Base-by-base conservation (phyloP, 2,888 invertebrate species). In the Tyria jacobaeae region DNA sequence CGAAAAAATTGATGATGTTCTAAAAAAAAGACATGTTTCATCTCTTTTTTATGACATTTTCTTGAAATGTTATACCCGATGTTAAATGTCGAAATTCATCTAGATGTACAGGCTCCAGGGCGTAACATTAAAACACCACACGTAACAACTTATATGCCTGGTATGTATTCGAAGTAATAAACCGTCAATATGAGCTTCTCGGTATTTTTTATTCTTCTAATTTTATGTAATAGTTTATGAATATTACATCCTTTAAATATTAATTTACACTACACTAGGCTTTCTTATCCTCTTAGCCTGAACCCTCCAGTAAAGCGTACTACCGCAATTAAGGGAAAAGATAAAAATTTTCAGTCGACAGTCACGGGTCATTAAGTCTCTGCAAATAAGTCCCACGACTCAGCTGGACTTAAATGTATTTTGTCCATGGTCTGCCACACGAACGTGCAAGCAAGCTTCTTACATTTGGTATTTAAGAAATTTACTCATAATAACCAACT, bases 311-410 rank as follows among this genome's bases (percentile, higher is more conserved):
- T 60, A 60, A 55, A 44, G 47, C 44, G 34, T 48, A 25, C 24
- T 14, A 57, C 37, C 51, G 31, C 52, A 57, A 48, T 57, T 52
- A 52, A 47, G 47, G 57, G 35, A n/a, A 47, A 47, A 37, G 37
- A 62, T 62, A 57, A 52, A n/a, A 57, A 62, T 17, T 56, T 56
- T 47, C 61, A 62, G 61, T 57, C 37, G 37, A 52, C 47, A 56
- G 51, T 57, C 57, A 62, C 47, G 48, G 47, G 52, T 50, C 57
- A 52, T 62, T 57, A 62, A 52, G 47, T 52, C 37, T 47, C 60
- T 57, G 44, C 55, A 51, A 55, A 25, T 56, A 39, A 61, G 50
- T 35, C 50, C 34, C 41, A 39, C 55, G 17, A 56, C 55, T 61
- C 60, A 55, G 24, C 55, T 35, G 61, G 50, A 56, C 44, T 54